Evolutionary conservation across 2,113 vertebrate species (phyloP), one percentile per base, ranked within the genome.

Genomic region (Psophia crepitans): DNA sequence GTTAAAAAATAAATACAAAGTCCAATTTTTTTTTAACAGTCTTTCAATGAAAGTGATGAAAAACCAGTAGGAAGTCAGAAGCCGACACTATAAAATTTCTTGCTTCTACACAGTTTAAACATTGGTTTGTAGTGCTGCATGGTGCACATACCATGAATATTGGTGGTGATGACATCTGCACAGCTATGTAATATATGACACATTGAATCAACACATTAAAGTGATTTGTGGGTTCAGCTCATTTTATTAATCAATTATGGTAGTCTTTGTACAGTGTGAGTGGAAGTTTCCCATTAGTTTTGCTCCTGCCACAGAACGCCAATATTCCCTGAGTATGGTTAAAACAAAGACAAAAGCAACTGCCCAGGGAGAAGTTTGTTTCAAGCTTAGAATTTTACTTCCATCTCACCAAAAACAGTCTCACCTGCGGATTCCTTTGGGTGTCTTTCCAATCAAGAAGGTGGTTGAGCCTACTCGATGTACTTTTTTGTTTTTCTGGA

Each of bases 361-460:
- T 79, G 24, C 37, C 22, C 26, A 41, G 28, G 73, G 2, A 10
- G 2, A 87, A 66, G 20, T 41, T 60, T 5, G 18, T 77, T 92
- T 64, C 53, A 91, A 32, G 14, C 23, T 82, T 19, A 82, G 22
- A 44, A 39, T 77, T 74, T 26, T 64, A 77, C 12, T 51, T 81
- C 49, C 15, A 65, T 18, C 33, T 86, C 56, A 69, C 11, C 16
- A 27, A 32, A 32, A 70, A 41, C 2, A 19, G 51, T 71, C 97
- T 97, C 97, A 99, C 99, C 98, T 99, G 96, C 98, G 57, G 63
- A 99, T 97, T 75, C 73, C 96, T 90, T 96, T 97, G 4, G 99
- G 99, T 26, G 99, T 99, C 91, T 98, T 98, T 95, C 99, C 99
- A 60, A 99, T 77, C 76, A 99, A 97, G 95, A 99, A 96, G 19